Evolutionary conservation across 92 coral and sea anemone species (phyloP).

Genomic region (Phymanthus crucifer): DNA sequence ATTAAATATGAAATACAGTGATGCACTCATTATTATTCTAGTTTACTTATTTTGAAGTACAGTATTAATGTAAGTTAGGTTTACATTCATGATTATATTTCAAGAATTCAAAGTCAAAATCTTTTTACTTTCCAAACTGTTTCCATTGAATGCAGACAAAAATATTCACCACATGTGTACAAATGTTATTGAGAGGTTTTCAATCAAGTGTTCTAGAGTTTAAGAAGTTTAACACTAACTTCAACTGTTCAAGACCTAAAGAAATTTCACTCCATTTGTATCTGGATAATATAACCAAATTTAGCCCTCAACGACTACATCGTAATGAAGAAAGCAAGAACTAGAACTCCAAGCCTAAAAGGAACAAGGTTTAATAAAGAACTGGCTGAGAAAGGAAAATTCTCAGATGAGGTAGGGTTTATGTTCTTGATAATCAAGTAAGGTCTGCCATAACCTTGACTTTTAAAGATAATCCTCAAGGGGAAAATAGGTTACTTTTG

Average conservation of each 20-base stretch:
- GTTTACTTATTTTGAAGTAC: background rate
- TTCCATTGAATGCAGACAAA: no score
- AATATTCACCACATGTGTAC: no score
- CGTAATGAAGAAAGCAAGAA: conserved; percentile 16
- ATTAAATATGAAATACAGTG: background rate
- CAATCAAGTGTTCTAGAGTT: no score
- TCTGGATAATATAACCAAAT: no score
- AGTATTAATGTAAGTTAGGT: background rate
- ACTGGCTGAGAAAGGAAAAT: conserved; percentile 5
- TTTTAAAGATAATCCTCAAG: no score
- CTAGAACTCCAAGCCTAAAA: conserved; percentile 34
- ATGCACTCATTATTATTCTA: background rate
- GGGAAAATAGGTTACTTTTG: background rate
- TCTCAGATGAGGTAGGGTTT: conserved; percentile 32
- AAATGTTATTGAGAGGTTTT: background rate
- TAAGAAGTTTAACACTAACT: background rate
- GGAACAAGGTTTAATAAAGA: conserved; percentile 24
- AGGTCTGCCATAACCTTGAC: no score
- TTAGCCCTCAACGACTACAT: no score
- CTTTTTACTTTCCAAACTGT: background rate
- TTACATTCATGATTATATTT: background rate
- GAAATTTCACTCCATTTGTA: no score
- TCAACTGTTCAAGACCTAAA: background rate
- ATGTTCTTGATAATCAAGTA: background rate
- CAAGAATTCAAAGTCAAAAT: background rate